Evolutionary conservation across 37 sponge, comb jelly and placozoan genomes (phyloP), one percentile per base, ranked within the genome.

Genomic region (Dysidea cf. avara): DNA sequence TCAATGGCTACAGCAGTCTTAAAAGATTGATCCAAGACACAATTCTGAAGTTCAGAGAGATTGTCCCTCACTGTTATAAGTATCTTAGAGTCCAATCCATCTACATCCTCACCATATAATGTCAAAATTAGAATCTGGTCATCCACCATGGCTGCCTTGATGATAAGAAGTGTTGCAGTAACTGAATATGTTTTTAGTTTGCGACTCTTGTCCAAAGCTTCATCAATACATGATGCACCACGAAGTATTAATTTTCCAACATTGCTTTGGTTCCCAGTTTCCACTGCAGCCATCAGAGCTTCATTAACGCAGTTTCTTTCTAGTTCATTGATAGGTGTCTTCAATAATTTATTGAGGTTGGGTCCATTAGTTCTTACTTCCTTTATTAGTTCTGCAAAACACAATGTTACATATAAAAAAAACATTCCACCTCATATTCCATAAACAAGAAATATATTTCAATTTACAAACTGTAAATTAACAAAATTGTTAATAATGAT

Each of bases 1-100:
- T 91, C 87, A n/a, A 91, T 86, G 12, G 91, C 82, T 18, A 90
- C 91, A 20, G 76, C 81, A 0, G 91, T 85, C 18, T 76, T 75
- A 17, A 90, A 75, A n/a, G 75, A 68, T 16, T 83, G 83, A 51
- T 36, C 61, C 56, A 67, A n/a, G 0, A 84, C 83, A 13, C 66
- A 78, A 20, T 64, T 72, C 40, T 79, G 87, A 11, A 86, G 72
- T n/a, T 70, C 79, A 1, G 71, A 52, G 54, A 86, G 76, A 26
- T 76, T 68, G 9, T 78, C 80, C n/a, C n/a, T n/a, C n/a, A n/a
- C n/a, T n/a, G n/a, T n/a, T n/a, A n/a, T n/a, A n/a, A n/a, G n/a
- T n/a, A n/a, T n/a, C n/a, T n/a, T n/a, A n/a, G n/a, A n/a, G n/a
- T n/a, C n/a, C n/a, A n/a, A n/a, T n/a, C n/a, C n/a, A n/a, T n/a